Evolutionary conservation across 1,140 invertebrate genomes (phyloP).

Genomic region (Bicyclus anynana): DNA sequence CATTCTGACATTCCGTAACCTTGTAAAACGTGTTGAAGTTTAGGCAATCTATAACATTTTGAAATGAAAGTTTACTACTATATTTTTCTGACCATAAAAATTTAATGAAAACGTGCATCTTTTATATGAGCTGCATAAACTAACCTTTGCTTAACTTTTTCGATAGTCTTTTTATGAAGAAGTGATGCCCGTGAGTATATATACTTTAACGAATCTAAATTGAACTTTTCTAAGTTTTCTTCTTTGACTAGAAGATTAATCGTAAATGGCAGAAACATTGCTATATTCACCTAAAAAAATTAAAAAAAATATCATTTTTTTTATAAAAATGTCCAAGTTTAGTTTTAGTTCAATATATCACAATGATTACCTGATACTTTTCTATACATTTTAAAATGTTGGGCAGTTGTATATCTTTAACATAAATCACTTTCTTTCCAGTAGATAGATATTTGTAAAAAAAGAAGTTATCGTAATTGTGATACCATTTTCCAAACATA

Average conservation of each 20-base stretch:
- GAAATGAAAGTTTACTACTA: too few species aligned
- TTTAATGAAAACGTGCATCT: too few species aligned
- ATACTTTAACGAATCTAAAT: constrained; percentile 44
- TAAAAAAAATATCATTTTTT: constrained; percentile 1
- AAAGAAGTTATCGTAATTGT: constrained; percentile 51
- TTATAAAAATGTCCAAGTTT: too few species aligned
- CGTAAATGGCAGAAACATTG: constrained; percentile 43
- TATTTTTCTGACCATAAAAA: too few species aligned
- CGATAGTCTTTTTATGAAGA: constrained; percentile 43
- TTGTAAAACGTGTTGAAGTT: constrained; percentile 60
- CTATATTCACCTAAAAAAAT: constrained; percentile 42
- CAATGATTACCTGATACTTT: constrained; percentile 28
- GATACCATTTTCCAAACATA: constrained; percentile 33
- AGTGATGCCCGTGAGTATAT: constrained; percentile 46
- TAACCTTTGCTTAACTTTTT: constrained; percentile 58
- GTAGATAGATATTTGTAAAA: constrained; percentile 42
- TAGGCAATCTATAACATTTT: constrained; percentile 47
- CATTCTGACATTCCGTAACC: constrained; percentile 78
- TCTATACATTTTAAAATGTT: constrained; percentile 31
- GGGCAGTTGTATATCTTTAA: constrained; percentile 28
- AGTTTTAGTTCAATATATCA: too few species aligned
- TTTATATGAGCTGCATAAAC: too few species aligned
- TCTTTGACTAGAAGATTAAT: constrained; percentile 42
- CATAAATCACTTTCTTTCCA: constrained; percentile 43
- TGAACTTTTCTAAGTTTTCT: constrained; percentile 52